Evolutionary conservation across 2,888 invertebrate species (phyloP).

Genomic region (Empis livida): DNA sequence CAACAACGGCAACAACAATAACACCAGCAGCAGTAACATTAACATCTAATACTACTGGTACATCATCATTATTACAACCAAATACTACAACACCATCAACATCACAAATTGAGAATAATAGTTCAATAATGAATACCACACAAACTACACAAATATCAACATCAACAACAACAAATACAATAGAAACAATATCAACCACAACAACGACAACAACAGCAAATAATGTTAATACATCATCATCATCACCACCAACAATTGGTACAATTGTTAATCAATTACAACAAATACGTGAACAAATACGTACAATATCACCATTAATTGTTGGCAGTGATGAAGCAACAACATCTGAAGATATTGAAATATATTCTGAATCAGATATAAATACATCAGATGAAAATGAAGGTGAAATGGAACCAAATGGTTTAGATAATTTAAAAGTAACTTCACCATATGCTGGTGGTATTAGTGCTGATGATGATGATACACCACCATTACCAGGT

Average conservation of each 20-base stretch:
- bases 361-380: slow-evolving; percentile 8
- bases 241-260: slow-evolving; percentile 7
- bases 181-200: slow-evolving; percentile 7
- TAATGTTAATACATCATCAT: slow-evolving; percentile 3
- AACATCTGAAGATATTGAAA: slow-evolving; percentile 7
- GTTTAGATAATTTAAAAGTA: not conserved
- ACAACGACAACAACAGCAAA: slow-evolving; percentile 4
- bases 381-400: slow-evolving; percentile 5
- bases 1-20: not conserved
- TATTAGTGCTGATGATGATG: not conserved
- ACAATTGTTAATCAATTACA: slow-evolving; percentile 2
- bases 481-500: not conserved
- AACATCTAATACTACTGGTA: slow-evolving; percentile 9
- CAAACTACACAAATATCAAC: not conserved
- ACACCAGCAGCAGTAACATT: slow-evolving; percentile 4
- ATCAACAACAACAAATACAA: slow-evolving; percentile 11
- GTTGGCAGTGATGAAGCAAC: slow-evolving; percentile 3
- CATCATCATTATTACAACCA: slow-evolving; percentile 9
- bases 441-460: not conserved
- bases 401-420: not conserved
- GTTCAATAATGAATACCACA: slow-evolving; percentile 1
- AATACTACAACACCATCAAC: slow-evolving; percentile 2
- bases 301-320: slow-evolving; percentile 4
- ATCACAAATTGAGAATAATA: slow-evolving; percentile 4
- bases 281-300: slow-evolving; percentile 6